Base-by-base conservation (phyloP, 2,888 invertebrate genomes). In the Drosophila parthenogenetica region DNA sequence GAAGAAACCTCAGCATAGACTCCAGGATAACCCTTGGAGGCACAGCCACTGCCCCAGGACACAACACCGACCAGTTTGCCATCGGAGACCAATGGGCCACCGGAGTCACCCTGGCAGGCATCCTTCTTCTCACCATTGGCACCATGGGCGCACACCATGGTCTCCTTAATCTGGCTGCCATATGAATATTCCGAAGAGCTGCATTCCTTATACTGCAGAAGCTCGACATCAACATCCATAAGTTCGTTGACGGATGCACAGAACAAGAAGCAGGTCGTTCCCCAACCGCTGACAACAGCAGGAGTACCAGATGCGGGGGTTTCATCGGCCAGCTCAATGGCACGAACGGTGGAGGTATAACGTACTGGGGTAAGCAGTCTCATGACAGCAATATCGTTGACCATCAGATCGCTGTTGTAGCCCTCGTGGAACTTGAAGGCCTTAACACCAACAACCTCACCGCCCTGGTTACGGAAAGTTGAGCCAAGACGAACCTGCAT, bases 341-440 rank as follows among this genome's bases (percentile, higher is more conserved):
- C 55, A 11, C 84, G 81, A 11, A 91, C 53, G 22, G 60, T 81
- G 2, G 79, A 37, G 2, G 85, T 82, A 32, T 68, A 67, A 13
- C 67, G 74, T 0, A 91, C 89, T 14, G 91, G 91, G 0, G 82
- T 68, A 13, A 65, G 63, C 16, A 93, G 79, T 73, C 90, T 88
- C 2, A 93, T 75, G 5, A 93, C 57, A 45, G 92, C 91, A 32
- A 93, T 90, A 76, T 93, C 93, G 68, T 92, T 92, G 39, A 91
- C 85, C 71, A 84, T 90, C 0, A 82, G 83, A 0, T 77, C 66
- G 13, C 78, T 58, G 71, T 92, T 89, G 81, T 91, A 93, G 13
- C 75, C 74, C 70, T 83, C 87, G 42, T 79, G 91, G 78, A 49
- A 92, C 89, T 69, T 89, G 68, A 83, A 86, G 43, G 17, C 68